Conservation (phyloP, 2,888 invertebrate species). For the Cancer borealis region DNA sequence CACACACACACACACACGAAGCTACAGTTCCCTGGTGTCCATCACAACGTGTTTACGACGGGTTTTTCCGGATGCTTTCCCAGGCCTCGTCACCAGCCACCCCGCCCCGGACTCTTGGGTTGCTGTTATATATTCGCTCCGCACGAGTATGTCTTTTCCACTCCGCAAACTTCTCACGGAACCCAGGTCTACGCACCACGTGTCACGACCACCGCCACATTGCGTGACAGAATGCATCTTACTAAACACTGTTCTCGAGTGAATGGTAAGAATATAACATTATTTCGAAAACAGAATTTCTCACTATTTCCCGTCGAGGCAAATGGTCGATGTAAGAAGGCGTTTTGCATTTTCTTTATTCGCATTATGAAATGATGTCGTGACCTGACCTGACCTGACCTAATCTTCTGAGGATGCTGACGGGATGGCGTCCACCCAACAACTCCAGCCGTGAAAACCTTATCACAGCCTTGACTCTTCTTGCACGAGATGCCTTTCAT, state of each 20-base stretch:
- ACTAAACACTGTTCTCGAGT: not conserved
- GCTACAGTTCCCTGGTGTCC: slow-evolving; percentile 23
- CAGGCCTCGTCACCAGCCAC: not conserved
- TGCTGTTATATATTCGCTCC: not conserved
- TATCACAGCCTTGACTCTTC: too few relatives aligned
- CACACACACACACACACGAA: not conserved
- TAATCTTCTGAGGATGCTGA: too few relatives aligned
- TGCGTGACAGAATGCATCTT: not conserved
- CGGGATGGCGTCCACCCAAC: too few relatives aligned
- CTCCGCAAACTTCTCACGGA: not conserved
- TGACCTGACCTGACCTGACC: too few relatives aligned
- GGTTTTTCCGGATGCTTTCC: slow-evolving; percentile 14
- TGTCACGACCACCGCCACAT: not conserved
- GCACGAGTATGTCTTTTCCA: not conserved
- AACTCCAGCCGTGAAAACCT: too few relatives aligned
- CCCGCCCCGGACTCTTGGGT: not conserved
- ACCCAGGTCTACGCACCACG: not conserved
- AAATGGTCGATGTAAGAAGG: too few relatives aligned
- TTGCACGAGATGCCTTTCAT: too few relatives aligned
- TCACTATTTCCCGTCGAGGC: too few relatives aligned
- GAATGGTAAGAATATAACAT: not conserved
- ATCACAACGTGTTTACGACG: slow-evolving; percentile 25
- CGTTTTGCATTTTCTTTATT: too few relatives aligned
- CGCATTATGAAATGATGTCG: too few relatives aligned
- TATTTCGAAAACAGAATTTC: not conserved